Conservation (phyloP, 2,113 vertebrate species). For the Limnothrissa miodon region DNA sequence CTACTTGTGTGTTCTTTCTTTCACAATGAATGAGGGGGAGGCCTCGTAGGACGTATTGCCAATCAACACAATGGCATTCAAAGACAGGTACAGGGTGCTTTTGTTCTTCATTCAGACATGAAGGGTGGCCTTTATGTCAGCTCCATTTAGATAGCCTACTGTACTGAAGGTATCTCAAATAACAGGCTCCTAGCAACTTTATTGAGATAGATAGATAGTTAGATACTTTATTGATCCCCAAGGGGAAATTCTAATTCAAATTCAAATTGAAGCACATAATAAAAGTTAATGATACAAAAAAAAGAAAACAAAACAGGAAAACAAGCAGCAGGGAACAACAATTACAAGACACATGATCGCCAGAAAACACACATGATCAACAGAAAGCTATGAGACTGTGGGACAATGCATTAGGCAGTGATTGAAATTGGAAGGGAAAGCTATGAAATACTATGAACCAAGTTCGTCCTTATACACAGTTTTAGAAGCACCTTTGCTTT, state of each 20-base stretch:
- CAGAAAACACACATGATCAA: background rate
- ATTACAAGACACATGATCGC: background rate
- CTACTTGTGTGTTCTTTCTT: too few species aligned
- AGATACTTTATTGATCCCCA: too few species aligned
- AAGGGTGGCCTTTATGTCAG: background rate
- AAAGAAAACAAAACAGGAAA: background rate
- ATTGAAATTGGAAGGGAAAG: background rate
- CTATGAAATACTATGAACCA: too few species aligned
- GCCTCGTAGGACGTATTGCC: conserved; percentile 38
- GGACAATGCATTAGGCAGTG: background rate
- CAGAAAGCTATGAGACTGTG: background rate
- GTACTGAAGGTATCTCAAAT: background rate
- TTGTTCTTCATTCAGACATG: conserved; percentile 34
- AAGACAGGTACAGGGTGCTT: conserved; percentile 31
- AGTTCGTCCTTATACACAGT: too few species aligned
- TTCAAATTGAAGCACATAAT: background rate
- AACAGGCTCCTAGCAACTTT: background rate
- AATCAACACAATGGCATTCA: conserved; percentile 41
- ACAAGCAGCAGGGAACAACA: background rate
- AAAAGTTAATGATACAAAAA: background rate
- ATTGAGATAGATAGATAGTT: too few species aligned
- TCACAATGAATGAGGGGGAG: background rate
- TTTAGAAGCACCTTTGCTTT: too few species aligned
- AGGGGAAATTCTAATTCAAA: too few species aligned
- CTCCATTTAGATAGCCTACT: background rate